Conservation (phyloP, 2,888 invertebrate genomes). For the Cheilosia urbana region DNA sequence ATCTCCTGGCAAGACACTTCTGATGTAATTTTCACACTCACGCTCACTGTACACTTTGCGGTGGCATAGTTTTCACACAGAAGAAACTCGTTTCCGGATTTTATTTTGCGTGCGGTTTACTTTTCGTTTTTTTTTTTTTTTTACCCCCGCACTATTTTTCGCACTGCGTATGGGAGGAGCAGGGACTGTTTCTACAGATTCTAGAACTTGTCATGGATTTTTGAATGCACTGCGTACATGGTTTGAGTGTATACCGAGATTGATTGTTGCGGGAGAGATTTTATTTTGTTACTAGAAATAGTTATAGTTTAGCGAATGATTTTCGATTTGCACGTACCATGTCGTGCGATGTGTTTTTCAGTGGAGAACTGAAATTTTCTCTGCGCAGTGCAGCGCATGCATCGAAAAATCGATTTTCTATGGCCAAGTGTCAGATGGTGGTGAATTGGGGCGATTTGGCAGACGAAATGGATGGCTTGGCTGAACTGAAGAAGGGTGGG, state of each 20-base stretch:
- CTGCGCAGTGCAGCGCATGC: slow-evolving; percentile 79
- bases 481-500: neutral
- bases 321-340: slow-evolving; percentile 64
- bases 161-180: slow-evolving; percentile 43
- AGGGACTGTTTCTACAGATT: slow-evolving; percentile 33
- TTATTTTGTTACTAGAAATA: slow-evolving; percentile 44
- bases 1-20: slow-evolving; percentile 30
- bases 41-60: slow-evolving; percentile 54
- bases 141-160: neutral
- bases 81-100: slow-evolving; percentile 39
- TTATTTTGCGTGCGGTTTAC: slow-evolving; percentile 42
- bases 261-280: slow-evolving; percentile 19
- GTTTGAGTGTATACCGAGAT: slow-evolving; percentile 42
- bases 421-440: slow-evolving; percentile 70
- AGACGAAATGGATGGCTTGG: neutral
- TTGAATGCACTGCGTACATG: slow-evolving; percentile 41
- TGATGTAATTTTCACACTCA: slow-evolving; percentile 68
- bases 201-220: slow-evolving; percentile 57
- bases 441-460: slow-evolving; percentile 54
- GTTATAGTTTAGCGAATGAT: slow-evolving; percentile 40
- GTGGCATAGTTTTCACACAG: slow-evolving; percentile 60
- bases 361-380: slow-evolving; percentile 73
- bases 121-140: slow-evolving; percentile 37
- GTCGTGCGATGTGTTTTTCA: slow-evolving; percentile 70
- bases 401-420: slow-evolving; percentile 80